Base-by-base conservation (phyloP, 92 coral and sea anemone species). In the Chrysogorgia sp. region DNA sequence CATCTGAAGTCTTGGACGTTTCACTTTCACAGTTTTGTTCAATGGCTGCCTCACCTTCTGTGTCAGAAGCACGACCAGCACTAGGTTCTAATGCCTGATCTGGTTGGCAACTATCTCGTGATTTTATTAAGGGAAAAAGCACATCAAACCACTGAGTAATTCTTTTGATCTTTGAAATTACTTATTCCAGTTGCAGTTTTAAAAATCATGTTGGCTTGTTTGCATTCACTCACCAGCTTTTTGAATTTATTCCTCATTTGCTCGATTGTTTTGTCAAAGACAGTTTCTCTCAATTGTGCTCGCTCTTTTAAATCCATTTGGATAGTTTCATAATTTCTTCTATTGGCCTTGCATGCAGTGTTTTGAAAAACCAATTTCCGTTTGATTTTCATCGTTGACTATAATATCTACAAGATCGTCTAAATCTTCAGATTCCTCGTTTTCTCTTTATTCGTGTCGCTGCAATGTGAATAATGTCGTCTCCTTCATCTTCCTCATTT, bases 151-250 rank as follows among this genome's bases (percentile, higher is more conserved):
- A 82, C 61, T 48, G 80, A 66, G 47, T 71, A 72, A 29, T 50
- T 34, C 80, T 82, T 52, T 63, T 77, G 41, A 33, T 77, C 82
- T 29, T 56, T 62, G 48, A 41, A 63, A 35, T 63, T 77, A 29
- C 43, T 62, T 3, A 83, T 75, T 29, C 82, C 87, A 49, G 82
- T 76, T 0, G 82, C 71, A 28, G 82, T 83, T 50, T 75, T 75
- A 31, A 52, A 25, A 19, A 74, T 49, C 37, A 66, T 49, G 33
- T 72, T 63, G 7, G 66, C 82, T 29, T 67, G 53, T 65, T 83
- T 75, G 82, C 82, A 83, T 43, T 76, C 71, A 30, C 72, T 67
- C 48, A 77, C 60, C 19, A 63, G 82, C 45, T 77, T 77, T 52
- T 77, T 77, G 20, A 77, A 77, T 58, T 77, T 77, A 41, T 77